A percentile compares a stretch with the other conserved stretches of the same genome.
phyloP scores from a whole-genome alignment of 2,797 vertebrate genomes.

The Furcifer pardalis region DNA sequence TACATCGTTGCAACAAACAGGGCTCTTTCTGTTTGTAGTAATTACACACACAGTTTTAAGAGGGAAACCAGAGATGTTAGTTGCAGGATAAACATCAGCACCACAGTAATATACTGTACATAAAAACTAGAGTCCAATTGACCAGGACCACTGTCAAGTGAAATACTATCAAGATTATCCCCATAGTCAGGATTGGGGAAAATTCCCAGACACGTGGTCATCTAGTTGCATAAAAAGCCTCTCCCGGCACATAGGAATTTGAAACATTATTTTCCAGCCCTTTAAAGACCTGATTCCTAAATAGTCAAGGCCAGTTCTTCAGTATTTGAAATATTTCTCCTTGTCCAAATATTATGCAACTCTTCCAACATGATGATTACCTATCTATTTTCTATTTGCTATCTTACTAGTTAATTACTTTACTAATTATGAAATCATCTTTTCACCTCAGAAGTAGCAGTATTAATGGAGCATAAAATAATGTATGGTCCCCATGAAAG shows the following conservation, averaged over 20 bases:
- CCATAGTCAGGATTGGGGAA: not conserved
- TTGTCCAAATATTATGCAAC: not conserved
- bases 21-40: not conserved
- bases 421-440: not conserved
- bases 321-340: not conserved
- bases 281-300: not conserved
- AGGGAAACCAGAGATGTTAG: not conserved
- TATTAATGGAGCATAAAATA: not conserved
- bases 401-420: not conserved
- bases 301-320: not conserved
- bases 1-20: not conserved
- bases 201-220: constrained; percentile 1
- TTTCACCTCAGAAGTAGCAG: not conserved
- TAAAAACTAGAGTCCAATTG: not conserved
- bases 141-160: not conserved
- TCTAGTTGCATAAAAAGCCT: not conserved
- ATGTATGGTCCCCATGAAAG: not conserved
- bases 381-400: not conserved
- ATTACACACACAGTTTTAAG: not conserved
- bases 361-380: not conserved
- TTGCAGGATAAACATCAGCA: not conserved
- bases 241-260: not conserved
- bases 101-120: too few relatives aligned
- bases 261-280: constrained; percentile 11
- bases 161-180: not conserved